Base-by-base conservation (phyloP, 1,140 invertebrate genomes). In the Papilio polytes region DNA sequence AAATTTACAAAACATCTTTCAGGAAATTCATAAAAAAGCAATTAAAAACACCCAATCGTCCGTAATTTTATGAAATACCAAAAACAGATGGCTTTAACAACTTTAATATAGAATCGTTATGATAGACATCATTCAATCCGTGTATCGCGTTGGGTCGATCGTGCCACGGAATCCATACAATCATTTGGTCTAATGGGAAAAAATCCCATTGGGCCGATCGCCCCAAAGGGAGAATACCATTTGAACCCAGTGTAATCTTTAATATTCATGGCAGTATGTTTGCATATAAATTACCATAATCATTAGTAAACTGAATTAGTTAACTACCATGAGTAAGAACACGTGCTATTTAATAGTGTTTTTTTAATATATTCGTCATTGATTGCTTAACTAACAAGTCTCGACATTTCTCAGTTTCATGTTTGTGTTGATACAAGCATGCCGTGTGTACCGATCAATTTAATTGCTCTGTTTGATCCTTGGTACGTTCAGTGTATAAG, bases 371-470 rank as follows among this genome's bases (percentile, higher is more conserved):
- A 82, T 85, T 83, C 77, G 81, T 80, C 53, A 82, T 80, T 83
- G 44, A 76, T 76, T 76, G 13, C 74, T 76, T 15, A 76, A 26
- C 74, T 51, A 51, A 76, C 20, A 51, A 74, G 18, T 53, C 44
- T 76, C 44, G 20, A 76, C 74, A 48, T 70, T 70, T 82, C 80
- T 78, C 86, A 88, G 86, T 90, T 79, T 82, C 80, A 83, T 83
- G 79, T 80, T 74, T 63, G 73, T 77, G 74, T 83, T 82, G 63
- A 82, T 18, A 79, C 80, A 84, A 87, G 84, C 81, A 88, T 90
- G 89, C 80, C 83, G 88, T 85, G 87, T 86, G 51, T 83, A 46
- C 80, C 73, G 83, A 82, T 80, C 31, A 48, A 59, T 76, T 53
- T 82, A 80, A 78, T 70, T 70, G n/a, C 22, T 20, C 77, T 59